phyloP scores from a whole-genome alignment of 2,797 vertebrate species.

The Bradypodion pumilum region DNA sequence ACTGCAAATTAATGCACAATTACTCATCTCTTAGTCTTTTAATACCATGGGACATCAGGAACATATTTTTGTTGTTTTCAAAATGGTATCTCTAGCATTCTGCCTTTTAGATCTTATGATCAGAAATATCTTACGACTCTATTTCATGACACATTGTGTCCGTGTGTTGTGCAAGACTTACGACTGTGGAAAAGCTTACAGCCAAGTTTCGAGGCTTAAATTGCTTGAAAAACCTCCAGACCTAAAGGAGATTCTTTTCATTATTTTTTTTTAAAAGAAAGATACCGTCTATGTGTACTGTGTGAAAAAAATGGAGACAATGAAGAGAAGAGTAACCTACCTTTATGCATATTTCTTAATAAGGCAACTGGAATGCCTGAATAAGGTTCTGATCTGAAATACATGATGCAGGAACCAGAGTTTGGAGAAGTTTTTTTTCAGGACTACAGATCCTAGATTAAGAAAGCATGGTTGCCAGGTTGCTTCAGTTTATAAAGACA shows the following conservation, averaged over 20 bases:
- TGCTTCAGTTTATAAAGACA: neutral
- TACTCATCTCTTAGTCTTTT: neutral
- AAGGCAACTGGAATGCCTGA: neutral
- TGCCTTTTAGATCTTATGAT: neutral
- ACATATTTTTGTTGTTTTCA: neutral
- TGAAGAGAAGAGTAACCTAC: neutral
- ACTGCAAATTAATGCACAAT: neutral
- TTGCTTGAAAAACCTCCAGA: neutral
- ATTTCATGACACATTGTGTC: neutral
- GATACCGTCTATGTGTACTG: neutral
- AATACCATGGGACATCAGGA: neutral
- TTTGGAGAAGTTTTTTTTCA: neutral
- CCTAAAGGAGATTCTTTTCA: neutral
- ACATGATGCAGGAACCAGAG: neutral
- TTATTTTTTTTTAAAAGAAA: too few species aligned
- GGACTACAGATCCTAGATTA: neutral
- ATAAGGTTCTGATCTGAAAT: neutral
- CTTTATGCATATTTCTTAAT: neutral
- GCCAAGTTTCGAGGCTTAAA: neutral
- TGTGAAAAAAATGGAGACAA: too few species aligned
- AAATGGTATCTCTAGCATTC: neutral
- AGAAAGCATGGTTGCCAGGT: neutral
- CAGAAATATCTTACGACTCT: neutral
- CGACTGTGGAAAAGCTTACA: neutral
- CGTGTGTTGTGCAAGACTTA: slow-evolving; percentile 7